Evolutionary conservation across 2,888 invertebrate genomes (phyloP), one percentile per base, ranked within the genome.

Genomic region (Hirudinaria manillensis): DNA sequence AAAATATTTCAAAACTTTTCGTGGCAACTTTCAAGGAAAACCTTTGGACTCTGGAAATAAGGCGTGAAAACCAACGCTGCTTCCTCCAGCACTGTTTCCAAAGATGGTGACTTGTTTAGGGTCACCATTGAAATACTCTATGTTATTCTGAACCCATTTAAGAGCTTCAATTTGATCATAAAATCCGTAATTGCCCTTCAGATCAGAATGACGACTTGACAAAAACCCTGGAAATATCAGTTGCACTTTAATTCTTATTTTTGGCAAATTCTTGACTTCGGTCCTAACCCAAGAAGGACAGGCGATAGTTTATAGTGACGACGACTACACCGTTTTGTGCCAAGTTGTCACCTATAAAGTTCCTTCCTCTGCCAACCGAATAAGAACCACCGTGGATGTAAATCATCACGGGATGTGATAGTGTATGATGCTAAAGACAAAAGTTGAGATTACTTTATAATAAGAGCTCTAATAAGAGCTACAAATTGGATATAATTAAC

Each of bases 61-160:
- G 21, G 68, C 53, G 27, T 78, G 80, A 0, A 83, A 77, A 2
- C 84, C 83, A 6, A 83, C 84, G 77, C 82, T 82, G 70, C 83
- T 82, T 4, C 83, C 85, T 0, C 85, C 85, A 7, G 85, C 85
- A 77, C 84, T 84, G 79, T 85, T 84, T 0, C 85, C 85, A 76
- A 83, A 83, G 29, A 85, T 79, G 4, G 85, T 85, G 16, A 85
- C 82, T 6, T 78, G 77, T 34, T 78, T 71, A 0, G 84, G 83
- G 75, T 85, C 83, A 6, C 84, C 84, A 51, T 82, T 80, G 76
- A 85, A 85, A 56, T 78, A 32, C 2, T 72, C 79, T 61, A 84
- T 83, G 76, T 85, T 84, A 29, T 80, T 80, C 70, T 81, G 79
- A 2, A 84, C 81, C 85, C 85, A 85, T 70, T 80, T 78, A 51